phyloP scores from a whole-genome alignment of 2,113 vertebrate genomes.

The Tympanuchus pallidicinctus region DNA sequence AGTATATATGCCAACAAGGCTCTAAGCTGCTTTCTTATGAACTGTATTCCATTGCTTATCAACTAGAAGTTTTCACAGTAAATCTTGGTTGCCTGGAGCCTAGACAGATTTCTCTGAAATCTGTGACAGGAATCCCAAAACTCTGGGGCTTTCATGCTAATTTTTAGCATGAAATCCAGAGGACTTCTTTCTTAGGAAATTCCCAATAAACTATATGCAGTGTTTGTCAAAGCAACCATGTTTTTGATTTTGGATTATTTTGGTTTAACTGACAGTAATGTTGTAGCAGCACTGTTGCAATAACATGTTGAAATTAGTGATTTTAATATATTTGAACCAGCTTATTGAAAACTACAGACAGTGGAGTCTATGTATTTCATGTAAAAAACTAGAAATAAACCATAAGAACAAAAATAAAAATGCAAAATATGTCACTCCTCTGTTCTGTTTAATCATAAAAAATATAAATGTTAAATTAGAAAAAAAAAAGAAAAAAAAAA shows the following conservation, averaged over 20 bases:
- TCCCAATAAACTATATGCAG: background rate
- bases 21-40: background rate
- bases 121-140: background rate
- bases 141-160: background rate
- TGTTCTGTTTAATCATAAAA: background rate
- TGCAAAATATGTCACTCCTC: background rate
- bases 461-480: background rate
- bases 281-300: background rate
- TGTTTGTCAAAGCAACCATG: background rate
- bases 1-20: background rate
- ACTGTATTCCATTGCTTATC: background rate
- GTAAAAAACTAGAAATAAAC: background rate
- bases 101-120: background rate
- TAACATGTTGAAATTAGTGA: background rate
- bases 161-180: background rate
- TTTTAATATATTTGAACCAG: slow-evolving; percentile 17
- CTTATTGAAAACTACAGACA: background rate
- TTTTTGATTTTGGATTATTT: background rate
- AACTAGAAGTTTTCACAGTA: background rate
- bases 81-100: background rate
- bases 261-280: slow-evolving; percentile 2
- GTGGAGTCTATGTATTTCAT: background rate
- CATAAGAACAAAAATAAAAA: background rate
- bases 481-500: background rate
- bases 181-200: background rate